Evolutionary conservation across 92 coral and sea anemone species (phyloP).

Genomic region (Porites evermanni): DNA sequence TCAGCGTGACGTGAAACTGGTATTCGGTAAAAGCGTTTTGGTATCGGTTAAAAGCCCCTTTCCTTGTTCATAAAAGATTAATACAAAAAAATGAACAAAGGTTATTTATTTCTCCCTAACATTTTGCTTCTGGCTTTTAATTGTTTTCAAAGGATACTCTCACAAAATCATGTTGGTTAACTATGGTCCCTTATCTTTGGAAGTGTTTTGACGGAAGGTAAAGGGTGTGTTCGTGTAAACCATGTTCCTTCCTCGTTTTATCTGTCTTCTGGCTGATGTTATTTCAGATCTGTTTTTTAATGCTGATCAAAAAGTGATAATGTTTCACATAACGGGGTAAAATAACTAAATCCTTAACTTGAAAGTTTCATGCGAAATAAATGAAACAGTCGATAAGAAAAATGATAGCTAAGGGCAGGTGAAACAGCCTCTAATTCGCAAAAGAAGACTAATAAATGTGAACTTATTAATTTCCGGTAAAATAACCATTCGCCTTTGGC

Average conservation of each 20-base stretch:
- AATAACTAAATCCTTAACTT: slow-evolving; percentile 28
- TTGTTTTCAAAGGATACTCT: background rate
- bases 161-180: background rate
- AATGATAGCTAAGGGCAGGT: slow-evolving; percentile 70
- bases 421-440: slow-evolving; percentile 74
- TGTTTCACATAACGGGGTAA: slow-evolving; percentile 34
- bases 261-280: slow-evolving; percentile 2
- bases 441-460: slow-evolving; percentile 88
- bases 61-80: background rate
- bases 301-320: background rate
- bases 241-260: background rate
- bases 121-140: background rate
- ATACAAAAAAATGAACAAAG: background rate
- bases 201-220: background rate
- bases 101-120: too few relatives aligned
- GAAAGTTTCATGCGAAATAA: slow-evolving; percentile 76
- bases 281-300: background rate
- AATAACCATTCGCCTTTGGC: slow-evolving; percentile 64
- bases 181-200: background rate
- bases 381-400: slow-evolving; percentile 67
- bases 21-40: background rate
- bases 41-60: background rate
- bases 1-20: too few relatives aligned
- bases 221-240: slow-evolving; percentile 31
- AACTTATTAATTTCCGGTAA: slow-evolving; percentile 85